These are phyloP conservation scores for Gobiocypris rarus DNA, from an alignment of 2,113 vertebrate species.

Conservation along the genomic window DNA sequence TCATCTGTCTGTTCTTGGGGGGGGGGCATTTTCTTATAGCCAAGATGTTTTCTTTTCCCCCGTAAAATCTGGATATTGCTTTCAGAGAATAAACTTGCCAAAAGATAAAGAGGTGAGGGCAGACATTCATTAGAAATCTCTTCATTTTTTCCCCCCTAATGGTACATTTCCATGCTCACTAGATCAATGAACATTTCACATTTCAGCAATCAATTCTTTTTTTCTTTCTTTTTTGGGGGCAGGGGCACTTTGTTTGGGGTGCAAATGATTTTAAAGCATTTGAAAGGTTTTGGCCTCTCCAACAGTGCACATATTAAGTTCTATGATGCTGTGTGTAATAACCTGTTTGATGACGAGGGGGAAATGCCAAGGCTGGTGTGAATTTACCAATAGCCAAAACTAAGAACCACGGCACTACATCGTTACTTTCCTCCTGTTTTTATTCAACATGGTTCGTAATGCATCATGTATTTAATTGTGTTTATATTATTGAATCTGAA, in stretches of 20 bases:
- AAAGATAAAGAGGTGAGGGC: background rate
- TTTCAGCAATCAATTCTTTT: background rate
- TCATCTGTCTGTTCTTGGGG: background rate
- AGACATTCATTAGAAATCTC: slow-evolving; percentile 3
- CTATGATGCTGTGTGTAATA: background rate
- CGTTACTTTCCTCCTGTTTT: slow-evolving; percentile 51
- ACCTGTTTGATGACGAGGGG: background rate
- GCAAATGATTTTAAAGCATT: slow-evolving; percentile 7
- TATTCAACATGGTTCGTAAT: slow-evolving; percentile 52
- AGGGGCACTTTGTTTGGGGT: slow-evolving; percentile 23
- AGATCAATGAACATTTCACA: background rate
- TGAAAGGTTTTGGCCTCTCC: background rate
- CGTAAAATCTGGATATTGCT: background rate
- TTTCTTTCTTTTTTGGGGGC: background rate
- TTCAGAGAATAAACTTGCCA: slow-evolving; percentile 26
- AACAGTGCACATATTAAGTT: slow-evolving; percentile 11
- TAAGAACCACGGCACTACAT: background rate
- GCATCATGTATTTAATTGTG: slow-evolving; percentile 55
- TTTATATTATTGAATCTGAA: slow-evolving; percentile 58
- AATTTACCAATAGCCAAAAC: background rate
- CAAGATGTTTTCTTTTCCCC: slow-evolving; percentile 19
- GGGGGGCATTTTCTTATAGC: slow-evolving; percentile 44
- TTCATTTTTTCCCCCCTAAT: background rate
- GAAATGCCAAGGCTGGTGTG: background rate
- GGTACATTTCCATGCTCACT: slow-evolving; percentile 1